phyloP scores from a whole-genome alignment of 2,888 invertebrate species.

The Monoplex corrugatus region DNA sequence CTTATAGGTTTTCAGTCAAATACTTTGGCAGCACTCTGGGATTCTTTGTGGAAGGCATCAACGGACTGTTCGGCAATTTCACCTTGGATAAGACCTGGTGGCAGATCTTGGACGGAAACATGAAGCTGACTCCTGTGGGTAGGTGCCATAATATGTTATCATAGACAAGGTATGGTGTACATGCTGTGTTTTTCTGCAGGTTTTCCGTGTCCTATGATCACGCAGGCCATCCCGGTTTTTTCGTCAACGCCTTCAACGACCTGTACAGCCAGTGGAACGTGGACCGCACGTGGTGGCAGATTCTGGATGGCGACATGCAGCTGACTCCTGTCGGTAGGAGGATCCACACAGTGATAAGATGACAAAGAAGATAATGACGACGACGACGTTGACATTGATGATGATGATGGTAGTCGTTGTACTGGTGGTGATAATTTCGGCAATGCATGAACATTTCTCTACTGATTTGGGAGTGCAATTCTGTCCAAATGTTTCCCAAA shows the following conservation, averaged over 20 bases:
- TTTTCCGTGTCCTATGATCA: conserved; percentile 41
- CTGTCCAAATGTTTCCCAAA: no score
- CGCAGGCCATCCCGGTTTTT: conserved; percentile 42
- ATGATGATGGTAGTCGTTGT: no score
- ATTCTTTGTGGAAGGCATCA: conserved; percentile 15
- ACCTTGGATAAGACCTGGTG: conserved; percentile 1
- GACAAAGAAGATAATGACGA: no score
- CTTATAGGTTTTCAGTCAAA: not conserved
- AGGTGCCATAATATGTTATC: not conserved
- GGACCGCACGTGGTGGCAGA: conserved; percentile 43
- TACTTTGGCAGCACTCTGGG: not conserved
- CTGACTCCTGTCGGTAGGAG: conserved; percentile 45
- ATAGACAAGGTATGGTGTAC: not conserved
- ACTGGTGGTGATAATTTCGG: no score
- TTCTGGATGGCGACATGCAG: conserved; percentile 40
- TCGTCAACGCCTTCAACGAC: conserved; percentile 38
- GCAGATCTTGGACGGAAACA: conserved; percentile 2
- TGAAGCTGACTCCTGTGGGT: not conserved
- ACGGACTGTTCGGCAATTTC: not conserved
- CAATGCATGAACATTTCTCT: no score
- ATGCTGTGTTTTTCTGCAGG: conserved; percentile 27
- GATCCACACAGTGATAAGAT: no score
- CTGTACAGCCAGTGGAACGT: conserved; percentile 27
- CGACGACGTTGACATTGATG: not conserved
- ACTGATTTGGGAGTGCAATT: no score